Evolutionary conservation across 2,797 vertebrate species (phyloP).

Genomic region (Micromesistius poutassou): DNA sequence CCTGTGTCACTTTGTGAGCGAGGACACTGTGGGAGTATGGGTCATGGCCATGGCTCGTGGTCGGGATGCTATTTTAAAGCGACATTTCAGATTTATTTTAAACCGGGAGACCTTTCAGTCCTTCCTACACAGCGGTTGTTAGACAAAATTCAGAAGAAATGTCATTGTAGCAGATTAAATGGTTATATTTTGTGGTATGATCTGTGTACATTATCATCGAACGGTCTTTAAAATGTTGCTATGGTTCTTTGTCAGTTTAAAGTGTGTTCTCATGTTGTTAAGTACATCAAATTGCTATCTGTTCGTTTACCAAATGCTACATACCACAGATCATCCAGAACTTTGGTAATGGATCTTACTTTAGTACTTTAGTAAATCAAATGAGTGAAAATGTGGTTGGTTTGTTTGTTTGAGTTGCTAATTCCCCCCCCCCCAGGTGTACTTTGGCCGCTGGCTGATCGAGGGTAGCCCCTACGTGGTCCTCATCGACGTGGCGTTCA

Average conservation of each 20-base stretch:
- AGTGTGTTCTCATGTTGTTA: background rate
- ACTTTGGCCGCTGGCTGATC: slow-evolving; percentile 92
- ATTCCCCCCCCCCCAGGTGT: slow-evolving; percentile 70
- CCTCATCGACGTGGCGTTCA: slow-evolving; percentile 87
- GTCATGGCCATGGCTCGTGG: slow-evolving; percentile 24
- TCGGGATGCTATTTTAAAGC: slow-evolving; percentile 31
- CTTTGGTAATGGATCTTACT: background rate
- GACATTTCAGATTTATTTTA: slow-evolving; percentile 6
- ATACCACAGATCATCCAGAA: background rate
- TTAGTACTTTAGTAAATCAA: too few species aligned
- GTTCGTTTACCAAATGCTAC: background rate
- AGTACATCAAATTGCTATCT: background rate
- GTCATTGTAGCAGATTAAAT: background rate
- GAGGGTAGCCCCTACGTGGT: slow-evolving; percentile 89
- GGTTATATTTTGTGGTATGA: background rate
- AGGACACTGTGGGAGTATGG: slow-evolving; percentile 29
- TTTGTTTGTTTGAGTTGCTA: background rate
- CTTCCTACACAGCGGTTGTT: background rate
- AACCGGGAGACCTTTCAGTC: slow-evolving; percentile 12
- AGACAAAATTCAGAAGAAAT: background rate
- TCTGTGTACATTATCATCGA: background rate
- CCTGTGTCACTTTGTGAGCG: slow-evolving; percentile 43
- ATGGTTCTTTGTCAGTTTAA: background rate
- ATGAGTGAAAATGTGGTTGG: too few species aligned
- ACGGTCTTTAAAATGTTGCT: background rate